Evolutionary conservation across 1,140 invertebrate species (phyloP).

Genomic region (Diabrotica undecimpunctata): DNA sequence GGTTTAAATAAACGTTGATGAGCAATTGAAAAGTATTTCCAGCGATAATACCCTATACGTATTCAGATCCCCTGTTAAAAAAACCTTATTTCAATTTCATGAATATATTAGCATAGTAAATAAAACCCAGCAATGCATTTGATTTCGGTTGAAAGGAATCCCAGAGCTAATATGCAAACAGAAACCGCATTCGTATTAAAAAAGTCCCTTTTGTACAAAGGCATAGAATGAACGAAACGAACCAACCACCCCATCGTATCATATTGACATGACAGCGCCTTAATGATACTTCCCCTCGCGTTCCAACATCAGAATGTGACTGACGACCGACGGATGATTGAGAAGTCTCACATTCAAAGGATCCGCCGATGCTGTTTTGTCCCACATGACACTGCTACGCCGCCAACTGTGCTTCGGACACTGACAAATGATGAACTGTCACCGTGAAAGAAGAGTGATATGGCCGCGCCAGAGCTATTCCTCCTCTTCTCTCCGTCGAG

Average conservation of each 20-base stretch:
- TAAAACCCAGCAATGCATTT: conserved; percentile 36
- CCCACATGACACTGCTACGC: conserved; percentile 47
- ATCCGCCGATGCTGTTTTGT: conserved; percentile 46
- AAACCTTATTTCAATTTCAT: conserved; percentile 41
- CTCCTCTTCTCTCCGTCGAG: conserved; percentile 40
- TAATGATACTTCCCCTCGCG: conserved; percentile 45
- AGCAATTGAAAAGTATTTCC: conserved; percentile 12
- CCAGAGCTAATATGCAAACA: conserved; percentile 41
- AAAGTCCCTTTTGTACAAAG: conserved; percentile 45
- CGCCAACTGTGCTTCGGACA: conserved; percentile 47
- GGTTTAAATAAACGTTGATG: conserved; percentile 7
- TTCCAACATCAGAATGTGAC: conserved; percentile 38
- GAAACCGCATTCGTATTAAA: conserved; percentile 43
- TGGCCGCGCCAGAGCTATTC: conserved; percentile 45
- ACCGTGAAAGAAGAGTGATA: conserved; percentile 50
- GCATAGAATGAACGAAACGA: conserved; percentile 25
- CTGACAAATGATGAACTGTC: conserved; percentile 50
- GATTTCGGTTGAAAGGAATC: conserved; percentile 37
- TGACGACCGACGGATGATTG: conserved; percentile 7
- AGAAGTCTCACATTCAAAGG: conserved; percentile 39
- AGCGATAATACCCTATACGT: conserved; percentile 8
- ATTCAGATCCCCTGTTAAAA: conserved; percentile 16
- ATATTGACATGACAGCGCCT: conserved; percentile 48
- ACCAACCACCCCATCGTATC: conserved; percentile 42
- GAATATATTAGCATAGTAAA: conserved; percentile 41